phyloP scores from a whole-genome alignment of 2,797 vertebrate species.

The Hozukius guyotensis region DNA sequence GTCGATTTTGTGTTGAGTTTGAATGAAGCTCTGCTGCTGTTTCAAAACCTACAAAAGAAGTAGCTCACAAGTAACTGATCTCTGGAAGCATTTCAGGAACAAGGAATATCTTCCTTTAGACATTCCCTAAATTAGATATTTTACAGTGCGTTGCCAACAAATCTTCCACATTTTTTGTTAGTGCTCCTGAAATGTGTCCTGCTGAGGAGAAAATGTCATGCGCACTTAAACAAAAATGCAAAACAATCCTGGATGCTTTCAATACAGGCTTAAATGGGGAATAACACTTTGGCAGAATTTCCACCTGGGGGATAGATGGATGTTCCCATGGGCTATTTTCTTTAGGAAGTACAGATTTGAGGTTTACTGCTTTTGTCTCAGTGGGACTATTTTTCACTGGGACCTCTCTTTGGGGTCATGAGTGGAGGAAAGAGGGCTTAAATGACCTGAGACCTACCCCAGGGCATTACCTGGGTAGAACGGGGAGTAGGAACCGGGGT shows the following conservation, averaged over 20 bases:
- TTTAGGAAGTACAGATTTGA: constrained; percentile 36
- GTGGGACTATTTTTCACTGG: constrained; percentile 63
- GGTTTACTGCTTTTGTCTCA: constrained; percentile 65
- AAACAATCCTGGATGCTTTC: constrained; percentile 50
- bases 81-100: not conserved
- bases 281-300: constrained; percentile 18
- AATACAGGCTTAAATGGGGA: not conserved
- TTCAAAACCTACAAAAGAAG: not conserved
- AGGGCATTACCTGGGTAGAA: constrained; percentile 47
- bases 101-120: not conserved
- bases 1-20: too few species aligned
- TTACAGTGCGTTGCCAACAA: not conserved
- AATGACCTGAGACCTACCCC: constrained; percentile 64
- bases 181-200: constrained; percentile 17
- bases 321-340: constrained; percentile 42
- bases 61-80: not conserved
- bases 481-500: constrained; percentile 9
- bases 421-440: constrained; percentile 55
- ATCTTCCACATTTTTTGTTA: constrained; percentile 30
- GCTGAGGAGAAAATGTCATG: constrained; percentile 47
- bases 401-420: constrained; percentile 55
- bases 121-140: not conserved
- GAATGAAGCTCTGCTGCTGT: too few species aligned
- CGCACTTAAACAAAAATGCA: constrained; percentile 61
- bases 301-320: constrained; percentile 29